A percentile compares a stretch with the other conserved stretches of the same genome.
Conservation (phyloP, 2,888 invertebrate species). For the Agelastica alni region DNA sequence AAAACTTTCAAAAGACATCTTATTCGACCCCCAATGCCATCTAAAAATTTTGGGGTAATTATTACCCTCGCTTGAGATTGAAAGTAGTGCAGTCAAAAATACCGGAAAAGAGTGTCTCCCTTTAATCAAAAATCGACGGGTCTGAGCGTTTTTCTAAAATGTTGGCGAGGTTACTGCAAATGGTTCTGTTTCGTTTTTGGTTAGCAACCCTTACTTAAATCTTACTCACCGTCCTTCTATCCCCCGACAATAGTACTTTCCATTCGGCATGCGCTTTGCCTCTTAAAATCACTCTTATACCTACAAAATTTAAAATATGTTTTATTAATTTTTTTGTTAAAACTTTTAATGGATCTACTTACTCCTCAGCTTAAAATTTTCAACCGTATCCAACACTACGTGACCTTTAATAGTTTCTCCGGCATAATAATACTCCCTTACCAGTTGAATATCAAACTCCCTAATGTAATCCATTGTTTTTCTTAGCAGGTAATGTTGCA, state of each 20-base stretch:
- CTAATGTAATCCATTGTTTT: constrained; percentile 77
- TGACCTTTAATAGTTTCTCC: constrained; percentile 71
- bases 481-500: too few relatives aligned
- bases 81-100: too few relatives aligned
- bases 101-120: too few relatives aligned
- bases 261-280: constrained; percentile 79
- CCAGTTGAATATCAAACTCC: constrained; percentile 75
- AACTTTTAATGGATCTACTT: constrained; percentile 44
- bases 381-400: constrained; percentile 70
- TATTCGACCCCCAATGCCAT: too few relatives aligned
- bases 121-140: too few relatives aligned
- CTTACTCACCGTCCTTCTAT: constrained; percentile 67
- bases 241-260: constrained; percentile 75
- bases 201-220: too few relatives aligned
- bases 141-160: too few relatives aligned
- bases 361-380: constrained; percentile 78
- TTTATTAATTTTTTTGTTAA: not conserved
- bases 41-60: too few relatives aligned
- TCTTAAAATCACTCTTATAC: constrained; percentile 69
- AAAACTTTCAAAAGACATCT: too few relatives aligned
- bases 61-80: too few relatives aligned
- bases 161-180: too few relatives aligned
- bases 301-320: constrained; percentile 49
- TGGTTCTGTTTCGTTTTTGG: too few relatives aligned
- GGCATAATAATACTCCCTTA: constrained; percentile 76